Evolutionary conservation across 1,140 invertebrate species (phyloP), one percentile per base, ranked within the genome.

Genomic region (Drosophila oshimai): DNA sequence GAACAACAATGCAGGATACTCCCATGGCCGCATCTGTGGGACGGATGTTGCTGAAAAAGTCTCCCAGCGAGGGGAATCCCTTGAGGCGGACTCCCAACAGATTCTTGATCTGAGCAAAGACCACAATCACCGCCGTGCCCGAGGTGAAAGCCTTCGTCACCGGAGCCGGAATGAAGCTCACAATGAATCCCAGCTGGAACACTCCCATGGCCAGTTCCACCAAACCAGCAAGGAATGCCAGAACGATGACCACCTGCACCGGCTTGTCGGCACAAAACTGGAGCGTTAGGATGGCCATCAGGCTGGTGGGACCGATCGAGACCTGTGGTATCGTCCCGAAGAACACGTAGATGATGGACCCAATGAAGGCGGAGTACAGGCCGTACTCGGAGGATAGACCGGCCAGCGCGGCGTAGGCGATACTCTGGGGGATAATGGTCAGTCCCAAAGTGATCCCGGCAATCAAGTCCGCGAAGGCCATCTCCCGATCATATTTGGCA

Each of bases 141-240:
- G 97, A 97, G 0, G 97, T 98, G 86, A 98, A 99, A 0, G 97
- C 97, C 47, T 96, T 97, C 0, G 97, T 98, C 9, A 99, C 97
- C 3, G 98, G 97, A 37, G 96, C 94, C 0, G 97, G 98, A 84
- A 99, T 98, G 90, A 98, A 99, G 91, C 98, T 97, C 42, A 99
- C 95, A 13, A 99, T 92, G 64, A 99, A 97, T 74, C 98, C 90
- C 44, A 90, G 28, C 36, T 89, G 87, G 5, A 90, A 90, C 89
- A 90, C 92, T 4, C 96, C 97, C 94, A 97, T 95, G 0, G 94
- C 7, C 3, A 97, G 91, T 87, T 97, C 95, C 4, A 97, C 92
- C 47, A 94, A 91, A 6, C 97, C 97, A 28, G 93, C 92, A 6
- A 97, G 87, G 70, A 98, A 96, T 6, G 94, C 93, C 1, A 98